A percentile compares a stretch with the other conserved stretches of the same genome.
phyloP scores from a whole-genome alignment of 2,113 vertebrate species.

The Cyprinodon tularosa region DNA sequence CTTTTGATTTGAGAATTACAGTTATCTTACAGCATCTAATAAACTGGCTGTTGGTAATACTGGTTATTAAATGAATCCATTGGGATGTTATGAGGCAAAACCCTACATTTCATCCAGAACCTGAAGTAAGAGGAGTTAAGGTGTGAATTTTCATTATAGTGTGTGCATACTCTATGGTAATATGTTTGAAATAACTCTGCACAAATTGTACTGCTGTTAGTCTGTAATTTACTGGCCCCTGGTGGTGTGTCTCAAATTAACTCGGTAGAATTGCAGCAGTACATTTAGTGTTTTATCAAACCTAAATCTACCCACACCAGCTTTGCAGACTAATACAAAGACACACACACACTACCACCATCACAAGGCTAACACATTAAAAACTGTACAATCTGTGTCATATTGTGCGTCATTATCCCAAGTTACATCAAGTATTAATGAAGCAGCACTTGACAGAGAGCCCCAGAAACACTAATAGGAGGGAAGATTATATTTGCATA shows the following conservation, averaged over 20 bases:
- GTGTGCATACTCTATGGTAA: background rate
- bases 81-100: slow-evolving; percentile 24
- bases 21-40: slow-evolving; percentile 33
- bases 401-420: slow-evolving; percentile 48
- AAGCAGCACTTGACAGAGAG: slow-evolving; percentile 53
- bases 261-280: slow-evolving; percentile 12
- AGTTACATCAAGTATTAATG: slow-evolving; percentile 59
- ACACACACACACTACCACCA: background rate
- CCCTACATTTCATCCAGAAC: slow-evolving; percentile 18
- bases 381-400: background rate
- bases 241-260: slow-evolving; percentile 24
- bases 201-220: slow-evolving; percentile 8
- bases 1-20: slow-evolving; percentile 31
- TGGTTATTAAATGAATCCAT: slow-evolving; percentile 41
- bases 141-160: background rate
- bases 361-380: background rate
- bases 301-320: slow-evolving; percentile 21
- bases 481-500: slow-evolving; percentile 55
- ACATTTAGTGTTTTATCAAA: background rate
- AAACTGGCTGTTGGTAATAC: slow-evolving; percentile 42
- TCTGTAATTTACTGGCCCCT: slow-evolving; percentile 43
- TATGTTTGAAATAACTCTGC: slow-evolving; percentile 2
- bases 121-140: slow-evolving; percentile 39
- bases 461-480: slow-evolving; percentile 32
- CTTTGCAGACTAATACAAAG: background rate